phyloP scores from a whole-genome alignment of 2,888 invertebrate species.

The Apeira syringaria region DNA sequence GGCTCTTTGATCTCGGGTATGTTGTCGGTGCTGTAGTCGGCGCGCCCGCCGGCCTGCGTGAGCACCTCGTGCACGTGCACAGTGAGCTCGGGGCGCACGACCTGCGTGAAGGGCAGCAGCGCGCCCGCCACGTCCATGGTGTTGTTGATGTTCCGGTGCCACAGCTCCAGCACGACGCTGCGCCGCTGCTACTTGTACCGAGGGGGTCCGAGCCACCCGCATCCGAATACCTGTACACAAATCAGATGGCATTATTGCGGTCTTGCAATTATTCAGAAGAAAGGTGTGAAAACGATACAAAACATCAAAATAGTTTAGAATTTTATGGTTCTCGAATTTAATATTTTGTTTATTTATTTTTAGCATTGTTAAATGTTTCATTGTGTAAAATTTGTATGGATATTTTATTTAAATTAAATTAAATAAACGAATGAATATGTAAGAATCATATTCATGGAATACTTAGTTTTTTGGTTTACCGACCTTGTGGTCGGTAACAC shows the following conservation, averaged over 20 bases:
- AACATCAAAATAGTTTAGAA: too few relatives aligned
- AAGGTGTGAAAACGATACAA: too few relatives aligned
- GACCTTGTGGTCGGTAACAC: too few relatives aligned
- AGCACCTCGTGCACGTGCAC: slow-evolving; percentile 74
- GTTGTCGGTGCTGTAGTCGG: slow-evolving; percentile 18
- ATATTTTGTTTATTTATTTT: too few relatives aligned
- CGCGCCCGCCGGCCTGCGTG: slow-evolving; percentile 57
- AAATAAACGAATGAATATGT: too few relatives aligned
- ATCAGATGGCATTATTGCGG: slow-evolving; percentile 87
- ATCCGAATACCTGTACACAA: slow-evolving; percentile 83
- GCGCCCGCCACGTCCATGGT: slow-evolving; percentile 81
- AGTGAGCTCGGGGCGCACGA: slow-evolving; percentile 72
- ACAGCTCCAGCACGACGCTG: slow-evolving; percentile 81
- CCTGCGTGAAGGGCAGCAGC: slow-evolving; percentile 72
- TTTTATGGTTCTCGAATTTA: too few relatives aligned
- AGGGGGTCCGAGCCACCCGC: slow-evolving; percentile 86
- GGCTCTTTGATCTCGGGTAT: slow-evolving; percentile 73
- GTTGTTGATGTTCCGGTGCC: slow-evolving; percentile 82
- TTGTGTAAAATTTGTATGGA: too few relatives aligned
- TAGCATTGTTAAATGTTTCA: too few relatives aligned
- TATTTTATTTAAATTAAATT: too few relatives aligned
- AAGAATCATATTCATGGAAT: too few relatives aligned
- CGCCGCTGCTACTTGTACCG: slow-evolving; percentile 86
- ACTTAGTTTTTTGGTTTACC: too few relatives aligned
- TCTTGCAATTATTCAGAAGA: too few relatives aligned